Percentiles rank a stretch among this genome's conserved stretches.
Evolutionary conservation across 23 tunicate species (phyloP).

Genomic region (Oikopleura dioica): DNA sequence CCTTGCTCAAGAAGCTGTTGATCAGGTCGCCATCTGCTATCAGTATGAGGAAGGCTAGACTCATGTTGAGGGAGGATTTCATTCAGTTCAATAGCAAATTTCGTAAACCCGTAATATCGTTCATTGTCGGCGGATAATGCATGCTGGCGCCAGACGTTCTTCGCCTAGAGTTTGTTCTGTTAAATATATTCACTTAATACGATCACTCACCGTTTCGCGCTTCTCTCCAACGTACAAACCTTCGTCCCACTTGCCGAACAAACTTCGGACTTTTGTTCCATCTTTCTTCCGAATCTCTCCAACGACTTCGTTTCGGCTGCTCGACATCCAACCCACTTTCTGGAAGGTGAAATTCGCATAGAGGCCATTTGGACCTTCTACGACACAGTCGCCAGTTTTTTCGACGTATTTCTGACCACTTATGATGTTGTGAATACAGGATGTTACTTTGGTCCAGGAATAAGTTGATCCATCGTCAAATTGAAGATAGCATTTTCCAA

Average conservation of each 20-base stretch:
- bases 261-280: slow-evolving; percentile 21
- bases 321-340: slow-evolving; percentile 20
- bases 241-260: slow-evolving; percentile 71
- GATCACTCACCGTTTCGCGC: slow-evolving; percentile 13
- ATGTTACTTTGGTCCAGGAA: slow-evolving; percentile 62
- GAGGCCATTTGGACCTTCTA: slow-evolving; percentile 21
- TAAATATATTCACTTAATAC: neutral
- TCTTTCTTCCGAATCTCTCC: slow-evolving; percentile 26
- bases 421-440: slow-evolving; percentile 74
- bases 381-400: slow-evolving; percentile 53
- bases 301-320: slow-evolving; percentile 16
- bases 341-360: slow-evolving; percentile 37
- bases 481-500: slow-evolving; percentile 35
- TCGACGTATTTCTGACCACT: slow-evolving; percentile 59
- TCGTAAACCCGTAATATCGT: slow-evolving; percentile 67
- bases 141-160: slow-evolving; percentile 4
- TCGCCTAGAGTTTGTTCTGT: neutral
- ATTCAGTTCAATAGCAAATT: slow-evolving; percentile 61
- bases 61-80: slow-evolving; percentile 18
- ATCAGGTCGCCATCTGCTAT: slow-evolving; percentile 73
- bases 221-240: slow-evolving; percentile 21
- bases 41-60: slow-evolving; percentile 33
- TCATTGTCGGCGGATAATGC: slow-evolving; percentile 50
- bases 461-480: slow-evolving; percentile 13
- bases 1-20: too few species aligned